These are phyloP conservation scores for Sphenodon punctatus DNA, from an alignment of 2,797 vertebrate species.

Conservation along the genomic window DNA sequence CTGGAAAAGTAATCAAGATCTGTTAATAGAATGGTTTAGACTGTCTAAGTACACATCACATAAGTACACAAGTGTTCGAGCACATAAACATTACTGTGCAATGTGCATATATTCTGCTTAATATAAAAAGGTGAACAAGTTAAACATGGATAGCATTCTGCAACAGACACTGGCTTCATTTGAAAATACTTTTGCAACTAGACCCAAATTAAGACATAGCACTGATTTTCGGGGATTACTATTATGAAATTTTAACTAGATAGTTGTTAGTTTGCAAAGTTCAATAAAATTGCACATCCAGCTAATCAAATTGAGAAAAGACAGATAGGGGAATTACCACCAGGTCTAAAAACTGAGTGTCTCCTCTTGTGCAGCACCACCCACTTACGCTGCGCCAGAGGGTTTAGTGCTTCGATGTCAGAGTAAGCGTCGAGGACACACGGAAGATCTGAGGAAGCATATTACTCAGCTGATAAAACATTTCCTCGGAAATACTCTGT, in stretches of 20 bases:
- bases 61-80: not conserved
- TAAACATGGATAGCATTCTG: not conserved
- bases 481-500: conserved; percentile 97
- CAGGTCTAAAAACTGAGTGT: not conserved
- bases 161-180: not conserved
- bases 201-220: not conserved
- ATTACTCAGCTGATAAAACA: conserved; percentile 97
- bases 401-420: conserved; percentile 91
- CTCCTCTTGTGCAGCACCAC: not conserved
- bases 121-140: not conserved
- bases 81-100: not conserved
- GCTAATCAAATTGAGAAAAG: not conserved
- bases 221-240: fast-evolving
- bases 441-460: conserved; percentile 99
- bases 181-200: not conserved
- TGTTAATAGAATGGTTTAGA: not conserved
- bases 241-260: not conserved
- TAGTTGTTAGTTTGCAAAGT: not conserved
- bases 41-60: not conserved
- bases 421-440: conserved; percentile 93
- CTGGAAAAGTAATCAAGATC: too few relatives aligned
- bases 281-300: not conserved
- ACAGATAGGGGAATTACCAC: not conserved
- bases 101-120: not conserved
- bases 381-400: not conserved